These are phyloP conservation scores for Arbacia lixula DNA, from an alignment of 53 echinoderm and acorn worm genomes.

Conservation along the genomic window DNA sequence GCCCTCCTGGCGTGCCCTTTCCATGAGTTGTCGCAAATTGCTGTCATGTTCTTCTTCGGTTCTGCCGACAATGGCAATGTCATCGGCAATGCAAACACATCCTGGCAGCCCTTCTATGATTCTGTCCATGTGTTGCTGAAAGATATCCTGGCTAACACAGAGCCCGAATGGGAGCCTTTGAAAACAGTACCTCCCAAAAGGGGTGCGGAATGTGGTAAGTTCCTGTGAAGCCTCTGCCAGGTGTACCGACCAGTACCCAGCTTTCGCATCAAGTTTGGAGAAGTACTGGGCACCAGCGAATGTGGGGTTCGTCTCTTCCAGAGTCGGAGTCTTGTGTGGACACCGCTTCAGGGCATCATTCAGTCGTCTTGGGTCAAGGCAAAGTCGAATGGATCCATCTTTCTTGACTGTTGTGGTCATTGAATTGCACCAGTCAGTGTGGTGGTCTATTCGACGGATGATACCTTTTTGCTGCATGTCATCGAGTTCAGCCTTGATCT, in stretches of 20 bases:
- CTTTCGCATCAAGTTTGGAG: conserved; percentile 73
- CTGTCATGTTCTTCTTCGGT: conserved; percentile 58
- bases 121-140: conserved; percentile 67
- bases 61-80: conserved; percentile 51
- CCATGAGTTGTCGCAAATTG: conserved; percentile 48
- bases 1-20: conserved; percentile 56
- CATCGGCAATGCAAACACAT: conserved; percentile 67
- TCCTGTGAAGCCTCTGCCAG: conserved; percentile 58
- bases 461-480: conserved; percentile 63
- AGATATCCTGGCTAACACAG: conserved; percentile 73
- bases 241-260: conserved; percentile 79
- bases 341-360: conserved; percentile 64
- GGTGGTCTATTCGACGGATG: conserved; percentile 55
- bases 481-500: conserved; percentile 63
- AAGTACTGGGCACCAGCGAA: conserved; percentile 63
- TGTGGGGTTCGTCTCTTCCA: conserved; percentile 66
- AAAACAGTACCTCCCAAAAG: conserved; percentile 77
- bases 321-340: conserved; percentile 64
- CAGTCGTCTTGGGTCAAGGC: conserved; percentile 65
- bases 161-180: conserved; percentile 66
- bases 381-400: conserved; percentile 60
- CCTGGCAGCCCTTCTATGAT: conserved; percentile 60
- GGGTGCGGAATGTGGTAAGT: conserved; percentile 72
- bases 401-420: conserved; percentile 62
- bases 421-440: conserved; percentile 74